Evolutionary conservation across 2,888 invertebrate genomes (phyloP).

Genomic region (Nipponacmea schrenckii): DNA sequence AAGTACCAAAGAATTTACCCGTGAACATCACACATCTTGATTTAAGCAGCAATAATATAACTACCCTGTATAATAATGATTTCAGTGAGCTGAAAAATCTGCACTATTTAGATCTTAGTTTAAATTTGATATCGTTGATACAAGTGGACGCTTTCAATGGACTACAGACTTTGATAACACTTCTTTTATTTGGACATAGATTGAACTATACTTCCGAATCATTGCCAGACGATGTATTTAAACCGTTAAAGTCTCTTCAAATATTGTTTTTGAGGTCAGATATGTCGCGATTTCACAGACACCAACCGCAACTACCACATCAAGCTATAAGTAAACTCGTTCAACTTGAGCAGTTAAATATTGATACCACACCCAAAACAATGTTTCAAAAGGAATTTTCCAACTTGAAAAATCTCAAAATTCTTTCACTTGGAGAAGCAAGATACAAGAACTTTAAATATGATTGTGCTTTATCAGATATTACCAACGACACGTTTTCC

Average conservation of each 20-base stretch:
- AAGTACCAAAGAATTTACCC: neutral
- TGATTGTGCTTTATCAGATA: neutral
- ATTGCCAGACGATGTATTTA: neutral
- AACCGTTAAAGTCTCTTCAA: neutral
- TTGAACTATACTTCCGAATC: neutral
- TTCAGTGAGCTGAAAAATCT: neutral
- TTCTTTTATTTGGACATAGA: neutral
- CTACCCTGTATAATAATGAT: neutral
- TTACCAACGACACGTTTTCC: neutral
- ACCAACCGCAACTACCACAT: neutral
- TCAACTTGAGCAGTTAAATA: neutral
- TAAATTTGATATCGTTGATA: neutral
- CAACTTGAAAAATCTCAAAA: neutral
- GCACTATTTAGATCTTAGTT: neutral
- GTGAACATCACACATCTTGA: neutral
- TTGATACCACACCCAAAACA: neutral
- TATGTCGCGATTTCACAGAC: neutral
- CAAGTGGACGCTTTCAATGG: neutral
- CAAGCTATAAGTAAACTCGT: neutral
- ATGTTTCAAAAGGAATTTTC: neutral
- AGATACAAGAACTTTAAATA: neutral
- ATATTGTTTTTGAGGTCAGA: neutral
- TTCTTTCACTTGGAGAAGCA: neutral
- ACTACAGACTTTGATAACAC: neutral
- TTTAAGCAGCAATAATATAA: neutral